These are phyloP conservation scores for Scrobipalpa costella DNA, from an alignment of 2,888 invertebrate genomes.

Conservation along the genomic window DNA sequence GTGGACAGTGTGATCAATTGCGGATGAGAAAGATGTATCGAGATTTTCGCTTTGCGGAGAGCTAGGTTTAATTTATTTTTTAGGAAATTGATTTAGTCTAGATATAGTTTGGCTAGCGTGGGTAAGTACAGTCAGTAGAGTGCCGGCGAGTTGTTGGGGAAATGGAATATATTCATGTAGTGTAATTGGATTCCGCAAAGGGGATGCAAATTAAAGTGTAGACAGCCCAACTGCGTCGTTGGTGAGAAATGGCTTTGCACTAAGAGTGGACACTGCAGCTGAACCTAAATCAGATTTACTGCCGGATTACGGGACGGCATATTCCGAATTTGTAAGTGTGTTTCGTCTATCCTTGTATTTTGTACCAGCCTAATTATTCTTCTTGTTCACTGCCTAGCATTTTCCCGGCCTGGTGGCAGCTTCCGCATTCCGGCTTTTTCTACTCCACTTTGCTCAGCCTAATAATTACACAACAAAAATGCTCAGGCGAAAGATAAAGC, in stretches of 20 bases:
- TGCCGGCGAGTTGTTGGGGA: constrained; percentile 27
- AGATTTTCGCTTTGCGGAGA: constrained; percentile 5
- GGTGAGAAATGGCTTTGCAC: not conserved
- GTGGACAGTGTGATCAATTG: constrained; percentile 23
- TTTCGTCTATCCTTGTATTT: no score
- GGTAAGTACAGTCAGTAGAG: constrained; percentile 6
- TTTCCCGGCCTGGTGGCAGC: no score
- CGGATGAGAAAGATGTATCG: constrained; percentile 1
- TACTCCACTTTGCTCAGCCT: no score
- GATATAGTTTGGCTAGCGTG: not conserved
- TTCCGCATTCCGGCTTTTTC: no score
- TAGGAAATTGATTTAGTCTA: not conserved
- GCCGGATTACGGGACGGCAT: no score
- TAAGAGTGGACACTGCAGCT: not conserved
- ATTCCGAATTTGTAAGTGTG: no score
- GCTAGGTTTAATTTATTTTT: not conserved
- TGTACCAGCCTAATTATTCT: no score
- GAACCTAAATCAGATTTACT: not conserved
- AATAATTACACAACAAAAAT: no score
- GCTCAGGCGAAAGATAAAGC: no score
- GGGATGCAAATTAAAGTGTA: constrained; percentile 52
- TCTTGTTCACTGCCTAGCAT: no score
- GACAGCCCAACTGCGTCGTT: constrained; percentile 27
- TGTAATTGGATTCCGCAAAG: constrained; percentile 52
- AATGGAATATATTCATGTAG: constrained; percentile 54